phyloP scores from a whole-genome alignment of 2,888 invertebrate genomes.

The Aradus depressus region DNA sequence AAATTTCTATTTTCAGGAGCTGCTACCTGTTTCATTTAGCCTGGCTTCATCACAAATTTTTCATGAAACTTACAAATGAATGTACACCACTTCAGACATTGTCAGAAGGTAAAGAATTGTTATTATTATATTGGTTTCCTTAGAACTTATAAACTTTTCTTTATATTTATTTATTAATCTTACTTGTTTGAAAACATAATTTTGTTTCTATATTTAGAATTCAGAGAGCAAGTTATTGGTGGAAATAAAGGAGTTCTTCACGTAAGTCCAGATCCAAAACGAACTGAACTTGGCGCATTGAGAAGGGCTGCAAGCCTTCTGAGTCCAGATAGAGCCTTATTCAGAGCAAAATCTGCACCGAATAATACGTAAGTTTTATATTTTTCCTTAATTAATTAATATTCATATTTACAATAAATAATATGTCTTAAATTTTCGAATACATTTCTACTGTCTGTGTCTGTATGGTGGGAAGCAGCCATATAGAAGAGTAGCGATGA shows the following conservation, averaged over 20 bases:
- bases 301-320: constrained; percentile 25
- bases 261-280: constrained; percentile 22
- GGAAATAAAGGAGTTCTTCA: constrained; percentile 27
- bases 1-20: constrained; percentile 43
- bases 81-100: constrained; percentile 54
- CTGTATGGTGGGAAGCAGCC: not conserved
- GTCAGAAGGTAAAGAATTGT: constrained; percentile 38
- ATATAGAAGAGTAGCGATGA: not conserved
- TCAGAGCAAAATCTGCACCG: constrained; percentile 29
- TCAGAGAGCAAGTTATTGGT: constrained; percentile 33
- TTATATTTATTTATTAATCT: not conserved
- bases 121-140: not conserved
- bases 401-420: too few species aligned
- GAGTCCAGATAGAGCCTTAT: constrained; percentile 28
- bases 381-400: not conserved
- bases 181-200: not conserved
- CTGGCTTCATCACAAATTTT: constrained; percentile 66
- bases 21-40: constrained; percentile 65
- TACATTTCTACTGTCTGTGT: not conserved
- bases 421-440: not conserved
- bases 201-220: constrained; percentile 33
- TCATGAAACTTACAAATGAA: constrained; percentile 58
- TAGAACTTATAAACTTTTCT: not conserved
- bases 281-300: constrained; percentile 23
- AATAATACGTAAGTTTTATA: constrained; percentile 24